Evolutionary conservation across 2,797 vertebrate genomes (phyloP), one percentile per base, ranked within the genome.

Genomic region (Sebastes vulpes): DNA sequence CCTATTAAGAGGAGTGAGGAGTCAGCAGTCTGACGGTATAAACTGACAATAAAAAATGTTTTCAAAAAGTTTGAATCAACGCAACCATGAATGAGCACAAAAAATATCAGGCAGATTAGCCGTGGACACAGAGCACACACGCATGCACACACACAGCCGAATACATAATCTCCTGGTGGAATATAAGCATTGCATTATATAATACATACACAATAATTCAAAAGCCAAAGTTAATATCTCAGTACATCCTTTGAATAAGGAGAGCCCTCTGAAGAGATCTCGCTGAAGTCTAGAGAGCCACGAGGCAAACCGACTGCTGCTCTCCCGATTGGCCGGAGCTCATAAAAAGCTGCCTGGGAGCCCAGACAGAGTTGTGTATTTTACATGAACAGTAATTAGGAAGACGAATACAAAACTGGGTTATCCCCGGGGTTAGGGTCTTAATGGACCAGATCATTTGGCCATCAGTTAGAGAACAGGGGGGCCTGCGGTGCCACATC

Each of bases 351-450:
- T 78, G 79, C 85, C 85, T 38, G 29, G 80, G 68, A 91, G 84
- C 83, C 21, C 77, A 68, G 77, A 73, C 79, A 69, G 75, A 89
- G 69, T 59, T 70, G 79, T 83, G 72, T 90, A 83, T 83, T 88
- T 94, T 91, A 88, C 84, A 90, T 80, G 77, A 88, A 64, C 59
- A 56, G 84, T 89, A 91, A 93, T 93, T 88, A 94, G 82, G 65
- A 60, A 71, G 85, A 82, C 28, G 58, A 89, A 86, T 86, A 80
- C 77, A 86, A 80, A 58, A 90, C 60, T 75, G 23, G 5, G 68
- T 77, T 50, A 26, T 61, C 77, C 83, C 81, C 18, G 4, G 71
- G 85, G 77, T 65, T 23, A 50, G 26, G 46, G 59, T 87, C 77
- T 64, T 86, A 88, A 89, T 87, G 86, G 79, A 86, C 70, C 64